Conservation (phyloP, 2,113 vertebrate genomes). For the pig (Sus scrofa) region T2T-Sscrofa CM000822.6:31457001-31457500, state of each 20-base stretch:
- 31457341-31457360: no score
- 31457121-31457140: background rate
- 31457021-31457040: background rate
- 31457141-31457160: background rate
- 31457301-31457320: background rate
- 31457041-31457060: background rate
- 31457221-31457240: background rate
- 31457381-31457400: background rate
- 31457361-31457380: background rate
- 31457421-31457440: background rate
- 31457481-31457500: background rate
- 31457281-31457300: no score
- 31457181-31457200: background rate
- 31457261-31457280: background rate
- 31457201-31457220: background rate
- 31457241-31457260: background rate
- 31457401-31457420: background rate
- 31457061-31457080: background rate
- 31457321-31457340: background rate
- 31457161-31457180: background rate
- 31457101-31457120: background rate
- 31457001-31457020: background rate
- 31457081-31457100: background rate
- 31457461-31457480: background rate
- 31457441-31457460: background rate